Base-by-base conservation (phyloP, 1,140 invertebrate species). In the Galendromus occidentalis region DNA sequence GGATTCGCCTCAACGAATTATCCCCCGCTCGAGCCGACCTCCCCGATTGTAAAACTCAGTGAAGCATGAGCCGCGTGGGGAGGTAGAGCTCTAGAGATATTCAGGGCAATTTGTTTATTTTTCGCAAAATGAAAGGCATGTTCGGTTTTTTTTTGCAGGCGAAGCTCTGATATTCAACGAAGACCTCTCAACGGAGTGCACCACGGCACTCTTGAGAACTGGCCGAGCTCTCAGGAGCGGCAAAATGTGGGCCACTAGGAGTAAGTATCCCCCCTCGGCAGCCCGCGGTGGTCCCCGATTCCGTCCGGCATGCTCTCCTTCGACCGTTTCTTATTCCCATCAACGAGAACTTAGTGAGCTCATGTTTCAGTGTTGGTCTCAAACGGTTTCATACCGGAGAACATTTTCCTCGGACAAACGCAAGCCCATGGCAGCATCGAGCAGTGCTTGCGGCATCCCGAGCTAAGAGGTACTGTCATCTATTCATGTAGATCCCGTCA, bases 181-280 rank as follows among this genome's bases (percentile, higher is more conserved):
- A 33, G 51, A 59, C 12, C 22, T 59, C 14, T 59, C 51, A 59
- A 22, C 12, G 22, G 51, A 59, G 22, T 59, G 51, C 22, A 59
- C 51, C 5, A 59, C 51, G 14, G 51, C 51, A 20, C 22, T 59
- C 14, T 59, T 59, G 51, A 25, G 51, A 59, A 59, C 51, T 22
- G 51, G 51, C 5, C 25, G 51, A 33, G 51, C 51, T 18, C 51
- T 59, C 17, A 17, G 25, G 33, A 59, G 25, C 17, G 51, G 51
- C 51, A 59, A 59, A 25, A 59, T 59, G 51, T 59, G 51, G 51
- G 51, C 51, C 14, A 33, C 12, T 14, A 59, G 25, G 25, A 59
- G 51, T 59, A 9, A 59, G 51, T 59, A 33, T 25, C 9, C 25
- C 45, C 4, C 4, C 45, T 47, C 4, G 17, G 28, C 25, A 28